Base-by-base conservation (phyloP, 2,113 vertebrate genomes). In the Cochlearius cochlearius region DNA sequence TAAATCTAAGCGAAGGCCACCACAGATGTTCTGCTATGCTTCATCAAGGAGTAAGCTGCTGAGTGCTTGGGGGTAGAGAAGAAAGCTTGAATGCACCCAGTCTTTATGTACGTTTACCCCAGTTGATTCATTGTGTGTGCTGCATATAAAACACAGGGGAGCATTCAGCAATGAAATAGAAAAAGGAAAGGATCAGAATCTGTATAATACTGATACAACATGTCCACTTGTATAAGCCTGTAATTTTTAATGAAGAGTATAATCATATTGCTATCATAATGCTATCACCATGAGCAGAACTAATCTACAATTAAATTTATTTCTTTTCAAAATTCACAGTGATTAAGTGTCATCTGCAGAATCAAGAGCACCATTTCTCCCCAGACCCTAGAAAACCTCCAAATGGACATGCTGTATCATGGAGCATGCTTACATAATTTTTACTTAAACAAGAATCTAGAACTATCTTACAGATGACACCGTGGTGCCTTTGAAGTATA, bases 1-100 rank as follows among this genome's bases (percentile, higher is more conserved):
- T 97, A 97, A 98, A 97, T 98, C 93, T 93, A 91, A 81, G 52
- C 3, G 19, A 96, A 98, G 94, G 92, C 87, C 89, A 96, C 86
- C 84, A 88, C 95, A 97, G 97, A 97, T 97, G 96, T 95, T 91
- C 56, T 75, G 52, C 82, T 82, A 39, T 78, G 94, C 63, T 92
- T 96, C 95, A 91, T 94, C 88, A 94, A 75, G 72, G 56, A 94
- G 55, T 83, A 86, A 94, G 62, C 50, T 92, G 81, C 71, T 45
- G 76, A 90, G 71, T 87, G 86, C 91, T 85, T 77, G n/a, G 30
- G 34, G 75, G 34, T 43, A 75, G 30, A 77, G 41, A 80, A 63
- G 34, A 77, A 94, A 92, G 36, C 86, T 85, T 67, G 62, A 36
- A 69, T 95, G 83, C 81, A 79, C 30, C 11, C 66, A 88, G 62